Percentiles rank a stretch among this genome's conserved stretches.
Conservation (phyloP, 1,140 invertebrate species). For the Pristionchus pacificus region DNA sequence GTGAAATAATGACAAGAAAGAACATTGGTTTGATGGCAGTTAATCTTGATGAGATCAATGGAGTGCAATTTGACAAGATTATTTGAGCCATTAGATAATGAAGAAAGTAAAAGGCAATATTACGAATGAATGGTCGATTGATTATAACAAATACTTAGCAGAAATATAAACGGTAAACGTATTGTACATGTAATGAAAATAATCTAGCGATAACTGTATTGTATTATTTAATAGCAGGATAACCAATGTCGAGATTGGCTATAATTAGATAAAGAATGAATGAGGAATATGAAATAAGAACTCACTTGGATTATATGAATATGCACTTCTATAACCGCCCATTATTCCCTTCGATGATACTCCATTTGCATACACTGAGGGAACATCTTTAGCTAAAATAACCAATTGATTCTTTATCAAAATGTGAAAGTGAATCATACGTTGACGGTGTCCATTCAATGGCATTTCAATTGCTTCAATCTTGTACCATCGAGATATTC, state of each 20-base stretch:
- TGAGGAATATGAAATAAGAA: not conserved
- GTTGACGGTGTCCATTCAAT: conserved; percentile 7
- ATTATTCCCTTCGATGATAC: not conserved
- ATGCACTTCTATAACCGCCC: conserved; percentile 6
- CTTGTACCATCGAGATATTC: conserved; percentile 18
- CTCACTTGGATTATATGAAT: conserved; percentile 20
- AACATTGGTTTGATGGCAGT: too few species aligned
- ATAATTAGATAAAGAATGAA: not conserved
- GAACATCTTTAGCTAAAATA: conserved; percentile 2
- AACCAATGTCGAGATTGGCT: conserved; percentile 35
- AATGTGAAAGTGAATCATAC: not conserved
- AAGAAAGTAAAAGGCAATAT: too few species aligned
- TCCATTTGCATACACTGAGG: conserved; percentile 11
- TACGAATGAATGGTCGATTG: too few species aligned
- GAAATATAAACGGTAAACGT: too few species aligned
- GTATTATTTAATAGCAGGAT: conserved; percentile 36
- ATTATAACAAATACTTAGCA: too few species aligned
- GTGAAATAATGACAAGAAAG: too few species aligned
- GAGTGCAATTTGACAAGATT: too few species aligned
- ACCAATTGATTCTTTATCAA: conserved; percentile 6
- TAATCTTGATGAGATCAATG: too few species aligned
- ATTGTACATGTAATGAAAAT: too few species aligned
- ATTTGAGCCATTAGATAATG: too few species aligned
- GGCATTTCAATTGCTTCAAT: conserved; percentile 3
- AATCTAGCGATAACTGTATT: too few species aligned